These are phyloP conservation scores for Gila robusta DNA, from an alignment of 2,797 vertebrate genomes.

Conservation along the genomic window DNA sequence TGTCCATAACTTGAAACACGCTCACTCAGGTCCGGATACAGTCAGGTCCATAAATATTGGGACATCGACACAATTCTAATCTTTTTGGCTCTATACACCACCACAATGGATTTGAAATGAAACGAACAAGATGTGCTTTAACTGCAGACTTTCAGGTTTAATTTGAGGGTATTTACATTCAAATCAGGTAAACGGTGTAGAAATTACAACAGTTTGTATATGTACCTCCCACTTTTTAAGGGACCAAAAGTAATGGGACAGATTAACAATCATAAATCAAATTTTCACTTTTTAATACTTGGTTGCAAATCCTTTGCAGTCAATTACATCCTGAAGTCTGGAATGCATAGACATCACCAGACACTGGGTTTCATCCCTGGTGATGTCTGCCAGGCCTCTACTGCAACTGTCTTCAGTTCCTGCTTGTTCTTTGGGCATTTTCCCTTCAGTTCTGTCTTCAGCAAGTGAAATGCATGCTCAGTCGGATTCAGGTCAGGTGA, in stretches of 20 bases:
- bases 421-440: too few relatives aligned
- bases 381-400: too few relatives aligned
- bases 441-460: too few relatives aligned
- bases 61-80: not conserved
- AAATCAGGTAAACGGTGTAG: slow-evolving; percentile 64
- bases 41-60: not conserved
- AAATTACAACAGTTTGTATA: slow-evolving; percentile 61
- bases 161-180: slow-evolving; percentile 59
- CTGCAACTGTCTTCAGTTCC: too few relatives aligned
- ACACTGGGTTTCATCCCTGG: too few relatives aligned
- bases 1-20: too few relatives aligned
- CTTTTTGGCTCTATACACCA: not conserved
- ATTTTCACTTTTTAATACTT: slow-evolving; percentile 40
- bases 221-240: slow-evolving; percentile 51
- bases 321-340: slow-evolving; percentile 28
- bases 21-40: not conserved
- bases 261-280: slow-evolving; percentile 11
- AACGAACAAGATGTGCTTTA: not conserved
- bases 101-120: not conserved
- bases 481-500: too few relatives aligned
- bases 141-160: slow-evolving; percentile 54
- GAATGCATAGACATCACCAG: slow-evolving; percentile 22
- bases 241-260: slow-evolving; percentile 48
- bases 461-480: too few relatives aligned
- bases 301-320: slow-evolving; percentile 45